Conservation (phyloP, 2,797 vertebrate species). For the Enteromius paludinosus region DNA sequence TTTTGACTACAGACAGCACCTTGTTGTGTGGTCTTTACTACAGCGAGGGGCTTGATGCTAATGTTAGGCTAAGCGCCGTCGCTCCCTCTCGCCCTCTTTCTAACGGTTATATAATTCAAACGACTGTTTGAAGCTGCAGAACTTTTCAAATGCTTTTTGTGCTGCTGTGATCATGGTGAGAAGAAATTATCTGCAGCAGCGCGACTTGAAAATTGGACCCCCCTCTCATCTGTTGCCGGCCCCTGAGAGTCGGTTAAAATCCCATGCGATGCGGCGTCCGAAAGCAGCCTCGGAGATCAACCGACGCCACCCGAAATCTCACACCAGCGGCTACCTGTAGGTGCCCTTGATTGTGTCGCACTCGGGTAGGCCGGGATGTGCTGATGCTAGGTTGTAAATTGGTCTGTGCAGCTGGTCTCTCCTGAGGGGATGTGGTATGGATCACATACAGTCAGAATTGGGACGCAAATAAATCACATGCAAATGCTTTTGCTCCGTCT, state of each 20-base stretch:
- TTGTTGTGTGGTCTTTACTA: slow-evolving; percentile 26
- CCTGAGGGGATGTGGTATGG: slow-evolving; percentile 50
- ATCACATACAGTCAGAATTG: slow-evolving; percentile 56
- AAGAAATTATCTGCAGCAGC: slow-evolving; percentile 53
- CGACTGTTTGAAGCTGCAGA: slow-evolving; percentile 72
- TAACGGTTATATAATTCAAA: slow-evolving; percentile 72
- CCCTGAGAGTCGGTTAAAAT: slow-evolving; percentile 38
- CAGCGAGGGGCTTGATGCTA: slow-evolving; percentile 34
- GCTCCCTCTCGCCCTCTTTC: slow-evolving; percentile 10
- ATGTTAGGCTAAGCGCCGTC: slow-evolving; percentile 32
- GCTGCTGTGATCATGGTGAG: slow-evolving; percentile 66
- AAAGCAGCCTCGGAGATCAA: not conserved
- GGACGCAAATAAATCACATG: slow-evolving; percentile 55
- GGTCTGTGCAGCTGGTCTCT: slow-evolving; percentile 51
- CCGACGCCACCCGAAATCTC: not conserved
- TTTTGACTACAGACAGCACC: slow-evolving; percentile 38
- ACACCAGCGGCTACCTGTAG: slow-evolving; percentile 17
- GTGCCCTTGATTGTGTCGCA: slow-evolving; percentile 47
- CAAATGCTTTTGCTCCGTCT: slow-evolving; percentile 11
- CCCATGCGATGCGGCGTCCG: slow-evolving; percentile 39
- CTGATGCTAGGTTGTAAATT: slow-evolving; percentile 50
- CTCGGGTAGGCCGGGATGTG: slow-evolving; percentile 33
- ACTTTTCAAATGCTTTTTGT: slow-evolving; percentile 72
- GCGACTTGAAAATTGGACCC: slow-evolving; percentile 54
- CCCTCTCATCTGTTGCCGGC: slow-evolving; percentile 41